Evolutionary conservation across 1,140 invertebrate genomes (phyloP), one percentile per base, ranked within the genome.

Genomic region (Proales similis): DNA sequence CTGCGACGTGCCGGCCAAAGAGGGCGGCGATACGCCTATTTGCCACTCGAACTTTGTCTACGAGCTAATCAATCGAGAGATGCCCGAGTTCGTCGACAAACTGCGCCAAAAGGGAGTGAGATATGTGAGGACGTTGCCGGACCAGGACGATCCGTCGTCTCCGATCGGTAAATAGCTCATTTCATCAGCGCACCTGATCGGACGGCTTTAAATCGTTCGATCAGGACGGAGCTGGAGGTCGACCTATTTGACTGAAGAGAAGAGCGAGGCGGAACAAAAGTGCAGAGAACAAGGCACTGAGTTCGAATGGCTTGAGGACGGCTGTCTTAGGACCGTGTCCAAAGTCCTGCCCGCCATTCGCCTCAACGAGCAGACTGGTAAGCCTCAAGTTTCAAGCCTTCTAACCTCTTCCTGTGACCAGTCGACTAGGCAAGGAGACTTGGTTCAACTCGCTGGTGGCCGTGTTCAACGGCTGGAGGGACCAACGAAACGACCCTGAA

Each of bases 361-460:
- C 12, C 60, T 65, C 14, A 68, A 71, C 26, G 19, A 42, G 0
- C 63, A 68, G 20, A 70, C 67, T 12, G 70, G 68, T 6, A 39
- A 36, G 33, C 20, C 36, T 39, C n/a, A 2, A 39, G n/a, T 36
- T 36, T 9, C 9, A 9, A 36, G 9, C 33, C n/a, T 36, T 36
- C n/a, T 9, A 9, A 9, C 33, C n/a, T 9, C n/a, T 36, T 9
- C 33, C 9, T n/a, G 9, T 9, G 9, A 9, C 33, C n/a, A 9
- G 9, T 39, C 20, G 3, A 14, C 20, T 2, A 39, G 39, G 39
- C 24, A 67, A 66, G 43, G 66, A 66, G 57, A 69, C 66, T 11
- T 71, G 69, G 69, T 70, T 70, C 53, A 71, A 71, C 45, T 70
- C 70, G 0, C 65, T 71, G n/a, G 68, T 70, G n/a, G 68, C 69